Conservation (phyloP, 2,888 invertebrate genomes). For the Heliothis peltigera region DNA sequence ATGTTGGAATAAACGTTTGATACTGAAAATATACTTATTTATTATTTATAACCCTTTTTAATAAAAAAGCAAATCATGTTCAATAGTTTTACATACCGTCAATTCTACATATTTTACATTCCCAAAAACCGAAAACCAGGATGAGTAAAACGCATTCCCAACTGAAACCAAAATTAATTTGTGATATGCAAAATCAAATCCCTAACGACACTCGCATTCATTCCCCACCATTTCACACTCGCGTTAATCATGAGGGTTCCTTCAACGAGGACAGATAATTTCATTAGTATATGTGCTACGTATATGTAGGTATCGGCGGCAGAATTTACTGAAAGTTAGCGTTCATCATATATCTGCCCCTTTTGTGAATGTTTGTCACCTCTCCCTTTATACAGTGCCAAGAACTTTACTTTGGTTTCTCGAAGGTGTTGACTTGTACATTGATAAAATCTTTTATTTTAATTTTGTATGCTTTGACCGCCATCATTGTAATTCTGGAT, state of each 20-base stretch:
- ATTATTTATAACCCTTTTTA: not conserved
- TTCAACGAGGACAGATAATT: conserved; percentile 79
- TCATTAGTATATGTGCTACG: conserved; percentile 79
- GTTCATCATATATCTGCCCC: conserved; percentile 86
- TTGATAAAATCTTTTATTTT: not conserved
- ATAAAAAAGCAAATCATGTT: too few species aligned
- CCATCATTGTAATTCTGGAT: not conserved
- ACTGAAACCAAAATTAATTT: conserved; percentile 70
- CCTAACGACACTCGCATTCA: conserved; percentile 74
- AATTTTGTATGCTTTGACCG: not conserved
- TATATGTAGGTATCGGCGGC: conserved; percentile 61
- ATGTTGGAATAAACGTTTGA: conserved; percentile 8
- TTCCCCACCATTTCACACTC: conserved; percentile 74
- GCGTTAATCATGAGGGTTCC: conserved; percentile 79
- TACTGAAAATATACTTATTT: conserved; percentile 4
- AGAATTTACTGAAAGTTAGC: conserved; percentile 71
- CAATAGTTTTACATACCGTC: not conserved
- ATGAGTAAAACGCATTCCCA: conserved; percentile 26
- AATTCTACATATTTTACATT: not conserved
- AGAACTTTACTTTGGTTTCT: conserved; percentile 53
- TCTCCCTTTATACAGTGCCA: conserved; percentile 62
- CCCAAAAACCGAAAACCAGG: conserved; percentile 32
- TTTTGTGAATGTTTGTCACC: conserved; percentile 77
- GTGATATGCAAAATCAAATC: conserved; percentile 74
- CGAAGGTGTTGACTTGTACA: conserved; percentile 22